Evolutionary conservation across 2,888 invertebrate genomes (phyloP).

Genomic region (Tenthredo livida): DNA sequence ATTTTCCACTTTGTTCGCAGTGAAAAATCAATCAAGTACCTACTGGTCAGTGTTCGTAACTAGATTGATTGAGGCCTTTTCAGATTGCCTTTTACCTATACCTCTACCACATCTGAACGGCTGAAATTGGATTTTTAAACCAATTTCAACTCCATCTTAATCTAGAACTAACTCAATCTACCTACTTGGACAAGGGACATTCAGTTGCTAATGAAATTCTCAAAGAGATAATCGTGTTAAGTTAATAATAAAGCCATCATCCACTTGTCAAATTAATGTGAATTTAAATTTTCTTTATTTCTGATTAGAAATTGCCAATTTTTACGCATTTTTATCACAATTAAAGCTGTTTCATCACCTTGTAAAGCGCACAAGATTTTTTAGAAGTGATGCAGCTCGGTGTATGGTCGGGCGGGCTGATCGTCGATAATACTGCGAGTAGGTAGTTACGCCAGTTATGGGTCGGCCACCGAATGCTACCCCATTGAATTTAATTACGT

Average conservation of each 20-base stretch:
- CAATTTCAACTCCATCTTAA: constrained; percentile 15
- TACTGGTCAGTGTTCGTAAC: background rate
- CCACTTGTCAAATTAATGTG: background rate
- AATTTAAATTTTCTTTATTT: background rate
- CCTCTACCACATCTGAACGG: background rate
- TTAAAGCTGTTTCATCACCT: background rate
- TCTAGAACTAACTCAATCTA: background rate
- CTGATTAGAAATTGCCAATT: background rate
- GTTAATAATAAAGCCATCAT: constrained; percentile 4
- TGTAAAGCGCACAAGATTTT: background rate
- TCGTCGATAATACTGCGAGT: background rate
- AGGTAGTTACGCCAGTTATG: background rate
- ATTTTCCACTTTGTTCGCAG: background rate
- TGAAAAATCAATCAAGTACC: constrained; percentile 16
- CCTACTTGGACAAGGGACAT: background rate
- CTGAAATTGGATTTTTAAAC: constrained; percentile 40
- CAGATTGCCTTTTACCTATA: constrained; percentile 15
- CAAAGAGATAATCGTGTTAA: background rate
- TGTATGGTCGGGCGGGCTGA: background rate
- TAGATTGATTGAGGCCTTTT: background rate
- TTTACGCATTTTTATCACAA: background rate
- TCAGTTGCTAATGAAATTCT: background rate
- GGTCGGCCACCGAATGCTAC: background rate
- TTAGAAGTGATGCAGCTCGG: background rate
- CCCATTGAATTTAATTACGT: background rate